These are phyloP conservation scores for Miniopterus natalensis DNA, from an alignment of 2,113 vertebrate species.

Conservation along the genomic window DNA sequence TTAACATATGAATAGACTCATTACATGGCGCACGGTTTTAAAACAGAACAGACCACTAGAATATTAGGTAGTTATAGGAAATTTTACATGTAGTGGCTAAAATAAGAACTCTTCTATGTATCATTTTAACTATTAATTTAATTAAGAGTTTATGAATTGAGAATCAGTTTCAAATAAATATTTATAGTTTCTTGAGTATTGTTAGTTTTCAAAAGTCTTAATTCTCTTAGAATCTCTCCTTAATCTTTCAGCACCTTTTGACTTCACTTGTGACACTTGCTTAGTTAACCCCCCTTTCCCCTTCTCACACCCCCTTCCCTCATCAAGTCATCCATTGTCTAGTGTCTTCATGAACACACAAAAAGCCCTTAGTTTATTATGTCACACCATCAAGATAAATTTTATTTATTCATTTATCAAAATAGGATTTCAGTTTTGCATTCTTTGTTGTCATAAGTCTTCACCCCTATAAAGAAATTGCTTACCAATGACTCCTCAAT, in stretches of 20 bases:
- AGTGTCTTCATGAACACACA: neutral
- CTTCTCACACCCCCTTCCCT: too few relatives aligned
- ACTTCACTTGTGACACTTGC: neutral
- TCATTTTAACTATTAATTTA: neutral
- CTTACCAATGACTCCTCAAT: neutral
- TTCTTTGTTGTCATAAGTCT: neutral
- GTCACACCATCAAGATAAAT: neutral
- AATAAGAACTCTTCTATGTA: neutral
- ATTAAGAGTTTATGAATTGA: neutral
- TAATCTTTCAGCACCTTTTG: neutral
- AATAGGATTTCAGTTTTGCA: neutral
- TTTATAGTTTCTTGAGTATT: neutral
- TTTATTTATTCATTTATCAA: neutral
- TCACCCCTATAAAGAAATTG: neutral
- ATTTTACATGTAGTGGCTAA: neutral
- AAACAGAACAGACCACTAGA: neutral
- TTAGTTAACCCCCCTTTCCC: neutral
- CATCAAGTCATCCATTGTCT: neutral
- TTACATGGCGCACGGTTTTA: neutral
- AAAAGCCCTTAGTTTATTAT: neutral
- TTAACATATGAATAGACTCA: neutral
- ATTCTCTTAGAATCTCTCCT: neutral
- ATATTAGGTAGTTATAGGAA: neutral
- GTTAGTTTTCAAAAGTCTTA: neutral
- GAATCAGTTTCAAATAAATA: neutral